Evolutionary conservation across 2,113 vertebrate genomes (phyloP).

Genomic region (Delphinapterus leucas): DNA sequence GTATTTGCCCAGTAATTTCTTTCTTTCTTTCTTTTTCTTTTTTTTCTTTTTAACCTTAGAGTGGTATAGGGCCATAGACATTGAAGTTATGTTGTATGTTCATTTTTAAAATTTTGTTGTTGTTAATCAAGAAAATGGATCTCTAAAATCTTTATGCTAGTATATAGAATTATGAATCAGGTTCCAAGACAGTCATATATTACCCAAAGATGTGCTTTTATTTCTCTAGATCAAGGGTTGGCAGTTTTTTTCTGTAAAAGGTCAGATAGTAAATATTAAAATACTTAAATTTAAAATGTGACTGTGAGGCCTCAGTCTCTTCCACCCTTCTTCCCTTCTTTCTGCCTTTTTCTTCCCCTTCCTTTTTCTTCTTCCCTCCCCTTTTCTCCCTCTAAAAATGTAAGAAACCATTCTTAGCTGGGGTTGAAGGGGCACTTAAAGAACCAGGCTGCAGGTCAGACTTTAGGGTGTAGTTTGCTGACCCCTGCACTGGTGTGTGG

Average conservation of each 20-base stretch:
- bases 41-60: background rate
- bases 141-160: background rate
- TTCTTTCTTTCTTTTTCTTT: too few relatives aligned
- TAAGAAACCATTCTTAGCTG: background rate
- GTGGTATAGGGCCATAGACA: background rate
- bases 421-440: background rate
- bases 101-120: background rate
- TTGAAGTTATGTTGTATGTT: background rate
- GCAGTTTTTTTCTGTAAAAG: too few relatives aligned
- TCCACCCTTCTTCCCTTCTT: background rate
- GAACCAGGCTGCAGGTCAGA: background rate
- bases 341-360: background rate
- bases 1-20: background rate
- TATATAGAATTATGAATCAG: background rate
- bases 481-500: background rate
- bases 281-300: background rate
- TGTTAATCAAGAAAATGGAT: background rate
- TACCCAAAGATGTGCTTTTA: background rate
- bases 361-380: background rate
- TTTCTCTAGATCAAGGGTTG: background rate
- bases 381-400: background rate
- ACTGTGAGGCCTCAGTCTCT: background rate
- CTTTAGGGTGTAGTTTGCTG: background rate
- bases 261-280: background rate
- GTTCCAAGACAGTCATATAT: background rate